Evolutionary conservation across 1,140 invertebrate genomes (phyloP).

Genomic region (Drosophila repleta): DNA sequence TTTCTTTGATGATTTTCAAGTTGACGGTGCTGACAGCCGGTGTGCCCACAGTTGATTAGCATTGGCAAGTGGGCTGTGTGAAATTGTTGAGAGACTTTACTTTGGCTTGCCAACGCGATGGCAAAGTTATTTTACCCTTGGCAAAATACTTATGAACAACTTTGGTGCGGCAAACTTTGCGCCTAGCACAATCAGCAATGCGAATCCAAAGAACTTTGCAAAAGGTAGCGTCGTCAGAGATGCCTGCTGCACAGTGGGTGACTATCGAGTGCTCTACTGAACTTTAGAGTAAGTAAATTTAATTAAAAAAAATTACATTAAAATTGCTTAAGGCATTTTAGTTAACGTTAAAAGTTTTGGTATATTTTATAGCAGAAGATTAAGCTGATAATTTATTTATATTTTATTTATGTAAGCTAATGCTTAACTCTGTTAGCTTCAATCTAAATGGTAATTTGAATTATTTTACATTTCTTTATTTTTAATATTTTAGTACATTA

Average conservation of each 20-base stretch:
- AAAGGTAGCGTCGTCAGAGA: constrained; percentile 38
- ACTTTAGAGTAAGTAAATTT: not conserved
- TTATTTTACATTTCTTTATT: too few relatives aligned
- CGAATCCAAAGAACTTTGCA: constrained; percentile 46
- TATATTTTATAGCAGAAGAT: too few relatives aligned
- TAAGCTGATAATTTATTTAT: too few relatives aligned
- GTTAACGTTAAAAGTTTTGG: too few relatives aligned
- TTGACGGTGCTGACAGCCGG: constrained; percentile 10
- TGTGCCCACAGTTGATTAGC: constrained; percentile 58
- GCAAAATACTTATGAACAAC: constrained; percentile 61
- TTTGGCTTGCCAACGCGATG: constrained; percentile 45
- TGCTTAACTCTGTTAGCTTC: too few relatives aligned
- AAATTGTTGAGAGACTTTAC: constrained; percentile 45
- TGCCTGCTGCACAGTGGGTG: not conserved
- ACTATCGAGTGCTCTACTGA: constrained; percentile 5
- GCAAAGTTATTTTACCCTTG: constrained; percentile 74
- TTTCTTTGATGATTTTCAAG: constrained; percentile 4
- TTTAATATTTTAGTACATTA: too few relatives aligned
- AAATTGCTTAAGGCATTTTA: too few relatives aligned
- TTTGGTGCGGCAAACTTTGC: constrained; percentile 69
- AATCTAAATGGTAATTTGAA: too few relatives aligned
- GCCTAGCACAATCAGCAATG: constrained; percentile 54
- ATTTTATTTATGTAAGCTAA: too few relatives aligned
- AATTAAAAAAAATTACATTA: too few relatives aligned
- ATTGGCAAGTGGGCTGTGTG: constrained; percentile 50